Evolutionary conservation across 2,113 vertebrate genomes (phyloP), one percentile per base, ranked within the genome.

Genomic region (Irena cyanogastra): DNA sequence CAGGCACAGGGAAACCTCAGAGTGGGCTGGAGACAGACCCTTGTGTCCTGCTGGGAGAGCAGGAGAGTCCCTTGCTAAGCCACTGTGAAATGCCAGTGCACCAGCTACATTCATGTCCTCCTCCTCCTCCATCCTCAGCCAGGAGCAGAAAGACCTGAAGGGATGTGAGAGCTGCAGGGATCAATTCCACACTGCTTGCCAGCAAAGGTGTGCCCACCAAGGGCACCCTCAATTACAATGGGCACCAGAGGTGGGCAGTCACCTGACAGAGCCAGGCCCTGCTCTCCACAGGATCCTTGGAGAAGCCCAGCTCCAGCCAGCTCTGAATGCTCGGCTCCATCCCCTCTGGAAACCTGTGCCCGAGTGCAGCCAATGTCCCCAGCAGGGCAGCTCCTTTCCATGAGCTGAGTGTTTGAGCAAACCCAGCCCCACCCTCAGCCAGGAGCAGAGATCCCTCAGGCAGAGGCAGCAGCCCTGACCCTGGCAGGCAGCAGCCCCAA

Each of bases 11-110:
- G 47, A 71, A 56, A 41, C 4, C 6, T 22, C 44, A 4, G n/a
- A 56, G 37, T 37, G 44, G 41, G 59, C 44, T 70, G 37, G 45
- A 69, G 64, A 65, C 19, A 19, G 56, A 69, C 8, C 28, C 30
- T 23, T 33, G 6, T 18, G 4, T 45, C 28, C 59, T 0, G 0
- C 41, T 14, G 30, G 21, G 27, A 52, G 24, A 57, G 65, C 30
- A 13, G 1, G 14, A 49, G 47, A 42, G 44, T 37, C 17, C 17
- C 9, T 28, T 17, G 68, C 49, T 47, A 60, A 83, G 27, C 26
- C 8, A 3, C 47, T 57, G 59, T 20, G 72, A n/a, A 49, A 66
- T 2, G 3, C n/a, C 39, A n/a, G 17, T 0, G 0, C 68, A 47
- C 11, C 30, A 16, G 7, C 41, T 15, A 26, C n/a, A 13, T 13